Percentiles rank a stretch among this genome's conserved stretches.
These are phyloP conservation scores for Pocillopora verrucosa DNA, from an alignment of 64 coral and sea anemone genomes.

Conservation along the genomic window DNA sequence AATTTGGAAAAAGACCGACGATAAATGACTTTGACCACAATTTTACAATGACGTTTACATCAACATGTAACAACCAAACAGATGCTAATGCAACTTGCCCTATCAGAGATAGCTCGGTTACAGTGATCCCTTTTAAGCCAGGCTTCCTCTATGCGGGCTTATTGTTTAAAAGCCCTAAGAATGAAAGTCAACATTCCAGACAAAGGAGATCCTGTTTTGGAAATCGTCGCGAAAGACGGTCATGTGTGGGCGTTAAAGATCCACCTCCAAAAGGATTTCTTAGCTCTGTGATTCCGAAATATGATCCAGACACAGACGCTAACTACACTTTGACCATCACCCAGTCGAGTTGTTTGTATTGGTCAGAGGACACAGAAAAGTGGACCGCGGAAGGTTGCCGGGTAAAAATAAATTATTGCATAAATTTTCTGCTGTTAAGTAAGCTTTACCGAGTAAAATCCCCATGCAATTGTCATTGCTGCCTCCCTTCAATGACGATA, in stretches of 20 bases:
- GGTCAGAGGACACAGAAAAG: slow-evolving; percentile 4
- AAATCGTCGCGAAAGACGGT: slow-evolving; percentile 2
- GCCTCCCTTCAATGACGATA: no score
- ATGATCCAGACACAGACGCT: slow-evolving; percentile 16
- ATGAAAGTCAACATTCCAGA: not conserved
- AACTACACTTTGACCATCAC: not conserved
- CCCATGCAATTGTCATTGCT: no score
- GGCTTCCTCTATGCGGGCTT: not conserved
- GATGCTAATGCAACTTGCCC: no score
- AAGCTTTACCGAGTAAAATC: no score
- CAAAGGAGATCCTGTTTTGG: slow-evolving; percentile 9
- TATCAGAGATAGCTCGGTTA: not conserved
- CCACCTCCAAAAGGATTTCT: not conserved
- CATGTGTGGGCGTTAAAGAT: slow-evolving; percentile 25
- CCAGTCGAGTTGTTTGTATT: slow-evolving; percentile 39
- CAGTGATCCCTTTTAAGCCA: not conserved
- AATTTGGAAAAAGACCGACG: slow-evolving; percentile 40
- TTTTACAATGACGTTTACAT: no score
- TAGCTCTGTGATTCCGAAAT: not conserved
- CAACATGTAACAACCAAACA: no score
- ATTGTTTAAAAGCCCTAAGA: not conserved
- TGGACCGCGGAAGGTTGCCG: slow-evolving; percentile 26
- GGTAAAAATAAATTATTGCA: not conserved
- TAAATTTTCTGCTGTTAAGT: no score
- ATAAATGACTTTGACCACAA: no score